Percentiles rank a stretch among this genome's conserved stretches.
Conservation (phyloP, 1,140 invertebrate genomes). For the Rhynchophorus ferrugineus region DNA sequence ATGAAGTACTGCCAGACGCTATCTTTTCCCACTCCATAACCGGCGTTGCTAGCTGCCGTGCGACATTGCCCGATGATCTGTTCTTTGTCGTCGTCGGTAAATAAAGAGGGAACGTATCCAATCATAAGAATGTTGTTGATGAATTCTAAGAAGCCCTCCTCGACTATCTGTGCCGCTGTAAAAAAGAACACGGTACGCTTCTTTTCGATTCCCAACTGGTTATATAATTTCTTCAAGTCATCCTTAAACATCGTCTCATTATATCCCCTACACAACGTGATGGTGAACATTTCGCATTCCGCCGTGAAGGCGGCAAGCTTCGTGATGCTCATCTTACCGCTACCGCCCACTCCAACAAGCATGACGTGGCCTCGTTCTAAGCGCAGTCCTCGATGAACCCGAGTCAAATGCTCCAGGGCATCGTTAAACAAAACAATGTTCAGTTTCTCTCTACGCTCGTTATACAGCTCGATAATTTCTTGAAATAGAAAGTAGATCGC, state of each 20-base stretch:
- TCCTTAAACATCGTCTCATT: constrained; percentile 74
- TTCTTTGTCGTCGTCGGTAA: constrained; percentile 81
- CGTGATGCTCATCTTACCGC: constrained; percentile 72
- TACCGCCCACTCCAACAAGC: constrained; percentile 77
- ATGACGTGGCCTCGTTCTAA: constrained; percentile 79
- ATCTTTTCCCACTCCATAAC: constrained; percentile 63
- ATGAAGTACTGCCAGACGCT: constrained; percentile 80
- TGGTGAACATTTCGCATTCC: constrained; percentile 73
- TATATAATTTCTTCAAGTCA: constrained; percentile 75
- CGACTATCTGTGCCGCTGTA: constrained; percentile 67
- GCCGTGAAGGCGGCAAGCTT: constrained; percentile 67
- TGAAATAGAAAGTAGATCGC: constrained; percentile 76
- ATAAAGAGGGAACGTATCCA: constrained; percentile 73
- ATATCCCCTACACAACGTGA: constrained; percentile 73
- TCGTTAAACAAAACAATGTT: constrained; percentile 83
- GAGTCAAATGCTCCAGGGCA: constrained; percentile 78
- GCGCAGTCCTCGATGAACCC: constrained; percentile 73
- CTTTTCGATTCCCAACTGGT: constrained; percentile 64
- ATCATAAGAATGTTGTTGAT: constrained; percentile 86
- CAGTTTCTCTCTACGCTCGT: constrained; percentile 60
- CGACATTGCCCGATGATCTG: constrained; percentile 59
- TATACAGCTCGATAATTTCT: constrained; percentile 84
- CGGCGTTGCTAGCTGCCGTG: constrained; percentile 58
- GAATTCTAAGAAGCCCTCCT: constrained; percentile 78
- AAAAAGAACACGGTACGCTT: constrained; percentile 78